Evolutionary conservation across 1,140 invertebrate species (phyloP).

Genomic region (Anastrepha obliqua): DNA sequence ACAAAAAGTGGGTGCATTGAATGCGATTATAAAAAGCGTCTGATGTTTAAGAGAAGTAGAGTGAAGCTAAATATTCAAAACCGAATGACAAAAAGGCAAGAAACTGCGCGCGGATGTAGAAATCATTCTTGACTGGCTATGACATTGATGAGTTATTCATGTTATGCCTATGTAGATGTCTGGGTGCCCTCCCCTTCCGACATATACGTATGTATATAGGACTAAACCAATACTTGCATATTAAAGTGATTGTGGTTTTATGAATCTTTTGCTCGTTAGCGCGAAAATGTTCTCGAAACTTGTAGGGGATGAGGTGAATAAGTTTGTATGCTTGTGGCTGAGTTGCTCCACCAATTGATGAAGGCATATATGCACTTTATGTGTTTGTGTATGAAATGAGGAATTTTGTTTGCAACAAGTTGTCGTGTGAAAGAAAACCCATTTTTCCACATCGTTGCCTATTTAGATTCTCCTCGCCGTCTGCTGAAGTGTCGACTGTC

Average conservation of each 20-base stretch:
- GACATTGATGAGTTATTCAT: constrained; percentile 49
- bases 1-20: constrained; percentile 28
- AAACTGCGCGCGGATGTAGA: not conserved
- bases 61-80: constrained; percentile 13
- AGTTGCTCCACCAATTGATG: not conserved
- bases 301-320: not conserved
- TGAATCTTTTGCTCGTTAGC: constrained; percentile 53
- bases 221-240: not conserved
- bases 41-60: not conserved
- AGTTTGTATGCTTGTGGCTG: not conserved
- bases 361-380: not conserved
- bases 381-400: not conserved
- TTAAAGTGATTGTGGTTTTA: constrained; percentile 36
- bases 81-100: not conserved
- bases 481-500: constrained; percentile 18
- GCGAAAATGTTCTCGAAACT: constrained; percentile 13
- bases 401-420: constrained; percentile 51
- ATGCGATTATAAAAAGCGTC: constrained; percentile 44
- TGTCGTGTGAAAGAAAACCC: constrained; percentile 43
- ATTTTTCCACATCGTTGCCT: constrained; percentile 42
- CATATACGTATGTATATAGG: too few relatives aligned
- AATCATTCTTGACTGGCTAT: not conserved
- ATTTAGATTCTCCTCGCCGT: constrained; percentile 18
- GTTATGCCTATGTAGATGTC: not conserved
- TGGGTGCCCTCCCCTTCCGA: not conserved